Percentiles rank a stretch among this genome's conserved stretches.
phyloP scores from a whole-genome alignment of 2,888 invertebrate species.

The Mechanitis messenoides region DNA sequence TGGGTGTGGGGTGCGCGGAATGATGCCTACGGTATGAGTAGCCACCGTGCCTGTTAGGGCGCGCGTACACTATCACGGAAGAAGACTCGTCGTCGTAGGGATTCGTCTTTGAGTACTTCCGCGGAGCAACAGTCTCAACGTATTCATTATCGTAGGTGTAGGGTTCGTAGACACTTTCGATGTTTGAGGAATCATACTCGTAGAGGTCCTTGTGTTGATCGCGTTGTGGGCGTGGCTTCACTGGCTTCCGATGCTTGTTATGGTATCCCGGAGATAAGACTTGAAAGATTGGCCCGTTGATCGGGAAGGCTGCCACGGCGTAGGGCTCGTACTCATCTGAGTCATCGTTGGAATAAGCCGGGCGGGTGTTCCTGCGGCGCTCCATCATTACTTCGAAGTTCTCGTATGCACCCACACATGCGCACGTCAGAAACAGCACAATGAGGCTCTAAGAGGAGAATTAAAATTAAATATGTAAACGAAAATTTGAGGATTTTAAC shows the following conservation, averaged over 20 bases:
- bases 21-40: constrained; percentile 51
- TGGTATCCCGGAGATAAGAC: constrained; percentile 38
- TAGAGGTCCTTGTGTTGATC: constrained; percentile 15
- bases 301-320: constrained; percentile 55
- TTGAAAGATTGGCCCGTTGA: constrained; percentile 54
- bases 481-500: neutral
- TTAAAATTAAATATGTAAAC: neutral
- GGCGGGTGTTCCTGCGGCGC: constrained; percentile 40
- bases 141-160: constrained; percentile 36
- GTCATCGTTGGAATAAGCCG: constrained; percentile 42
- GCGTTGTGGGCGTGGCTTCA: constrained; percentile 15
- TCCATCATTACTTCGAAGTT: constrained; percentile 36
- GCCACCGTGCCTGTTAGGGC: constrained; percentile 53
- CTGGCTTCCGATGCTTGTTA: constrained; percentile 13
- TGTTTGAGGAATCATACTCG: constrained; percentile 17
- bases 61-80: constrained; percentile 54
- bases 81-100: constrained; percentile 34
- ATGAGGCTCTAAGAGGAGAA: constrained; percentile 20
- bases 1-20: constrained; percentile 18
- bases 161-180: constrained; percentile 25
- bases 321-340: constrained; percentile 49
- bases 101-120: constrained; percentile 28
- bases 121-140: constrained; percentile 28
- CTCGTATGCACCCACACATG: constrained; percentile 31
- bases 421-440: constrained; percentile 40